These are phyloP conservation scores for Fratercula arctica DNA, from an alignment of 2,797 vertebrate genomes.

Conservation along the genomic window DNA sequence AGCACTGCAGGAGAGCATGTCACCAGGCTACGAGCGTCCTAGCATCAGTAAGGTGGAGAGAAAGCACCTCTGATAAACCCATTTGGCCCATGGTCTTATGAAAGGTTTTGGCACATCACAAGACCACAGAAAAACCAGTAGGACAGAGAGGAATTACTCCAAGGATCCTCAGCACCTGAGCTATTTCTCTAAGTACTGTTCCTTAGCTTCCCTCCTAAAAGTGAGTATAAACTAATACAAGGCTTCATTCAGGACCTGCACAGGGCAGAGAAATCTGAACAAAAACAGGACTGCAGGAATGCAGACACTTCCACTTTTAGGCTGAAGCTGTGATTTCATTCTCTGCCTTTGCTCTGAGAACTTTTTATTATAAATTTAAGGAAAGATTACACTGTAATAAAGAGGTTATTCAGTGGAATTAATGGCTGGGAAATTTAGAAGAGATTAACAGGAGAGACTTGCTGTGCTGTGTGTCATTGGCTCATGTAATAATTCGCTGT, in stretches of 20 bases:
- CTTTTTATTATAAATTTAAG: constrained; percentile 9
- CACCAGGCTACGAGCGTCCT: not conserved
- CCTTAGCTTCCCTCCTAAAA: not conserved
- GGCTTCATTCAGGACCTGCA: not conserved
- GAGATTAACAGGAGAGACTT: not conserved
- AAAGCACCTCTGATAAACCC: not conserved
- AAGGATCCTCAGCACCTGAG: not conserved
- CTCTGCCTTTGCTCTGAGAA: not conserved
- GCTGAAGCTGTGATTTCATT: not conserved
- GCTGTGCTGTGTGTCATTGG: not conserved
- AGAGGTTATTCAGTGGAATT: not conserved
- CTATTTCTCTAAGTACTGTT: not conserved
- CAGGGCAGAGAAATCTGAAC: not conserved
- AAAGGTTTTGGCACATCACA: not conserved
- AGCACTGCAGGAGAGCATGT: not conserved
- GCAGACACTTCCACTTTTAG: not conserved
- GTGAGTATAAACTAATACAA: not conserved
- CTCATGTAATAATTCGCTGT: not conserved
- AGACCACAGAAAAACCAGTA: not conserved
- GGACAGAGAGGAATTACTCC: not conserved
- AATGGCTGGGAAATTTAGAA: constrained; percentile 17
- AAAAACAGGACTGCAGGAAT: not conserved
- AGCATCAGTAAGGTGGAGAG: not conserved
- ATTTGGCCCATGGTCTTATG: not conserved
- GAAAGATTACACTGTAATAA: constrained; percentile 8